Evolutionary conservation across 1,140 invertebrate species (phyloP).

Genomic region (Pectinophora gossypiella): DNA sequence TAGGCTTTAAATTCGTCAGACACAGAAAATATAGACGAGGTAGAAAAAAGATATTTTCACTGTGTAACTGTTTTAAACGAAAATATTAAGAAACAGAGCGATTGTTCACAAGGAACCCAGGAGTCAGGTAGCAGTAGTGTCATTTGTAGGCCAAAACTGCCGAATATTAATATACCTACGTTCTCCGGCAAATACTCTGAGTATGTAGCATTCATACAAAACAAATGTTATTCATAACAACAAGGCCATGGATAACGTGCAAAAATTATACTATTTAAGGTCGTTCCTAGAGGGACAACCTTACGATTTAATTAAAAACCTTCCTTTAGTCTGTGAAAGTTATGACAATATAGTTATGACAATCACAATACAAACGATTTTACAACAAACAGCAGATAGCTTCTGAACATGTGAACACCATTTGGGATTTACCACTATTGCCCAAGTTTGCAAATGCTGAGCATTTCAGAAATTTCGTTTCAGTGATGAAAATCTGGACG

Average conservation of each 20-base stretch:
- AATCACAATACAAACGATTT: slow-evolving; percentile 5
- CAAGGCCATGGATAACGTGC: slow-evolving; percentile 2
- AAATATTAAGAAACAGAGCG: not conserved
- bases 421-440: slow-evolving; percentile 1
- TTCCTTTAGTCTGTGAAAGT: slow-evolving; percentile 5
- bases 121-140: not conserved
- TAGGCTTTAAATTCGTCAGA: not conserved
- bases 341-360: slow-evolving; percentile 2
- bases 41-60: not conserved
- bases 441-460: slow-evolving; percentile 8
- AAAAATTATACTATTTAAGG: slow-evolving; percentile 16
- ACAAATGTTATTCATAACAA: slow-evolving; percentile 12
- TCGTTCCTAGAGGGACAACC: slow-evolving; percentile 12
- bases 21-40: not conserved
- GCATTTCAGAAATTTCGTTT: slow-evolving; percentile 3
- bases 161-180: slow-evolving; percentile 3
- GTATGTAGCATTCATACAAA: slow-evolving; percentile 11
- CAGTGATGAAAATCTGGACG: not conserved
- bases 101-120: not conserved
- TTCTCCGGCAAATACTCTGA: slow-evolving; percentile 10
- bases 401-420: not conserved
- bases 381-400: slow-evolving; percentile 6
- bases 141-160: slow-evolving; percentile 6
- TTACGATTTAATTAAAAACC: slow-evolving; percentile 14
- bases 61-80: not conserved